Base-by-base conservation (phyloP, 2,888 invertebrate species). In the Tenthredo livida region DNA sequence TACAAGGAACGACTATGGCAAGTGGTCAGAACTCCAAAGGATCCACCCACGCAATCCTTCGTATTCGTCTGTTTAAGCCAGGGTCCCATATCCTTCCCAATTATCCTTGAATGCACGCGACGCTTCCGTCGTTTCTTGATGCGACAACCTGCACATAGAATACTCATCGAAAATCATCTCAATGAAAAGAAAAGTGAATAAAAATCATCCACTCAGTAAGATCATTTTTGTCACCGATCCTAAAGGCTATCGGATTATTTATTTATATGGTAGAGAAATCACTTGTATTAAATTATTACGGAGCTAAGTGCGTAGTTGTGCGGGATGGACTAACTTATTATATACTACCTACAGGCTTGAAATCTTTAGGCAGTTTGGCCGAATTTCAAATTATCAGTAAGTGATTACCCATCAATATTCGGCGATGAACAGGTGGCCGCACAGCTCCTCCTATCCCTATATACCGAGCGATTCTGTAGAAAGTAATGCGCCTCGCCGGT, bases 321-420 rank as follows among this genome's bases (percentile, higher is more conserved):
- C n/a, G 10, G 12, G 43, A 21, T 25, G n/a, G 43, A 43, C 37
- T 21, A 40, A 73, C 43, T 40, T 73, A 43, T 40, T 17, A 67
- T 67, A 33, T 47, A 10, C 33, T 47, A 10, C 33, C 33, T 67
- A 67, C 33, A 73, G 72, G 72, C 72, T 43, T 7, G 72, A 10
- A 43, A 73, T n/a, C 72, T 73, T 73, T 10, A 21, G 72, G 25
- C 43, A 73, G 43, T 73, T 67, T 43, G 10, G 29, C 40, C 37
- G 12, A 43, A 73, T 73, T 43, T 12, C 21, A 12, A 73, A 12
- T 73, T 40, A 40, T 25, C 43, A 73, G 9, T 7, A 21, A 73
- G 72, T 73, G 37, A 73, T 73, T 73, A 73, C 21, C 43, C 43
- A 21, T 73, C 72, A 73, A 73, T 73, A 73, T 43, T 73, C 6